Percentiles rank a stretch among this genome's conserved stretches.
Conservation (phyloP, 1,140 invertebrate species). For the Pararge aegeria region DNA sequence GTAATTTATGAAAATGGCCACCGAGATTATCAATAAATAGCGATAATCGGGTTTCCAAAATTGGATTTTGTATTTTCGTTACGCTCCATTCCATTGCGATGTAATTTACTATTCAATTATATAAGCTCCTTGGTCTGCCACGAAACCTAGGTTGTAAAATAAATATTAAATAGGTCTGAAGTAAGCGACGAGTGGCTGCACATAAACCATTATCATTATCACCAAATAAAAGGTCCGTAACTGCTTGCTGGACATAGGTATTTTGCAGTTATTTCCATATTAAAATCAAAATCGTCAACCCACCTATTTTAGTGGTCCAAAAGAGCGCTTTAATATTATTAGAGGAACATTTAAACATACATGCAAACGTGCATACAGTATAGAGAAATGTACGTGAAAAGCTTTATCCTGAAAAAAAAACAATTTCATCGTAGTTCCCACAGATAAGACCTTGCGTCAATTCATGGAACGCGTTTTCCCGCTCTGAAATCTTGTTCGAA, state of each 20-base stretch:
- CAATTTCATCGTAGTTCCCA: conserved; percentile 34
- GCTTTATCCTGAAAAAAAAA: conserved; percentile 25
- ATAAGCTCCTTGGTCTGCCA: background rate
- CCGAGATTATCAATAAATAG: background rate
- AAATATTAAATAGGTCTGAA: too few relatives aligned
- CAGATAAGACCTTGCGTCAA: background rate
- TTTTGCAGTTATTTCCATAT: too few relatives aligned
- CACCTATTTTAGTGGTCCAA: too few relatives aligned
- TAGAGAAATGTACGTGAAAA: too few relatives aligned
- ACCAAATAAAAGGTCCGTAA: too few relatives aligned
- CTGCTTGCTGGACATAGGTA: too few relatives aligned
- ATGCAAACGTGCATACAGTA: too few relatives aligned
- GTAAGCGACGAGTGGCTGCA: too few relatives aligned
- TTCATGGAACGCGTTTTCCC: conserved; percentile 33
- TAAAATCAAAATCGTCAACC: too few relatives aligned
- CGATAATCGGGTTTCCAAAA: conserved; percentile 8
- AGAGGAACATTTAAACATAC: too few relatives aligned
- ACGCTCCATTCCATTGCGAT: conserved; percentile 1
- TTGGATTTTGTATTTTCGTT: conserved; percentile 8
- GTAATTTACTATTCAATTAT: conserved; percentile 15
- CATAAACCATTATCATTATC: too few relatives aligned
- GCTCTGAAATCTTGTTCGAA: conserved; percentile 44
- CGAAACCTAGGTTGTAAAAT: background rate
- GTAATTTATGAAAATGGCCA: conserved; percentile 5
- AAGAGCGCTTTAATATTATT: too few relatives aligned